Base-by-base conservation (phyloP, 2,888 invertebrate genomes). In the Falcaria lacertinaria region DNA sequence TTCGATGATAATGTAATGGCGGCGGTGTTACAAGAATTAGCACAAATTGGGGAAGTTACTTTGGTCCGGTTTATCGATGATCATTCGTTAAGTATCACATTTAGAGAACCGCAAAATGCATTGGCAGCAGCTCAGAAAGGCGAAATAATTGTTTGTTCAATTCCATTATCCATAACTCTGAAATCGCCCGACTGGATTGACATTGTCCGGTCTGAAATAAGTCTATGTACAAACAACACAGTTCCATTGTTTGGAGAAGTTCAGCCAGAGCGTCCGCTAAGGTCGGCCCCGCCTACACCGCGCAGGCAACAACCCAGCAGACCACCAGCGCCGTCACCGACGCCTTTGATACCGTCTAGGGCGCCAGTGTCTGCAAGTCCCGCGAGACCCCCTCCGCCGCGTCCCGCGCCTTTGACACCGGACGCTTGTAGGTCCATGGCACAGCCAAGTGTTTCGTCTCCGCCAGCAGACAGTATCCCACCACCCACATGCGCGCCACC, bases 71-170 rank as follows among this genome's bases (percentile, higher is more conserved):
- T 98, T 80, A 95, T 97, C 13, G 96, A 94, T 16, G 95, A 90
- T 34, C 76, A 80, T 43, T 94, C 95, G 13, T 93, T 98, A 89
- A 96, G 97, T 94, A 93, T 98, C 17, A 97, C 98, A 6, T 98
- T 98, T 74, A 92, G 96, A 57, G 96, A 96, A 67, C 97, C 98
- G 0, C 94, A 95, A 69, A 94, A 94, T 55, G 98, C 98, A 2
- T 78, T 99, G 15, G 93, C 93, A 46, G 96, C 96, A 1, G 88
- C 85, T 1, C 89, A 90, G 43, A 91, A 90, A 50, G 84, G 85
- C 8, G 76, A 80, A 44, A 91, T 94, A 33, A 90, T 91, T 57
- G 91, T 94, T 15, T 91, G 92, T 61, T 93, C 93, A 8, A 89
- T 93, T 48, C 91, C 91, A 39, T 82, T 97, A 28, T 90, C 89